These are phyloP conservation scores for Xiphophorus birchmanni DNA, from an alignment of 2,797 vertebrate species.

Conservation along the genomic window DNA sequence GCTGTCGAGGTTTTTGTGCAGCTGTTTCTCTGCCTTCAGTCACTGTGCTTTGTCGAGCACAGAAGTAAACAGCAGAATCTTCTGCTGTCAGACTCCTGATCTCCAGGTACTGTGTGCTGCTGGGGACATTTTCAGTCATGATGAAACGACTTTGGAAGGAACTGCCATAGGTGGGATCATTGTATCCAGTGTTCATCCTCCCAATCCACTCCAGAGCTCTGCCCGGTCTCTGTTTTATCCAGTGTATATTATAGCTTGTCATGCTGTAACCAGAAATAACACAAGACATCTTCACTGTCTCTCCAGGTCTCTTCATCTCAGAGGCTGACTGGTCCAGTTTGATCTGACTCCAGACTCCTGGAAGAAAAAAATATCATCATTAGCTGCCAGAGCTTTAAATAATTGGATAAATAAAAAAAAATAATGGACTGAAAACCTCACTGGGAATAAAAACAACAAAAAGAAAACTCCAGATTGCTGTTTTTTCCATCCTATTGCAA, in stretches of 20 bases:
- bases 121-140: background rate
- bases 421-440: background rate
- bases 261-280: background rate
- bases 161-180: background rate
- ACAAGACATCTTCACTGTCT: constrained; percentile 1
- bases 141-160: constrained; percentile 3
- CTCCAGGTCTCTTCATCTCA: background rate
- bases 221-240: background rate
- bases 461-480: background rate
- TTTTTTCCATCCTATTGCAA: background rate
- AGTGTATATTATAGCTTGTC: background rate
- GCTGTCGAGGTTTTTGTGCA: background rate
- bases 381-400: background rate
- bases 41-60: background rate
- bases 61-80: constrained; percentile 9
- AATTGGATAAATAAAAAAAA: background rate
- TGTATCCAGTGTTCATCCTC: background rate
- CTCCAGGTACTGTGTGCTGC: background rate
- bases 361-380: background rate
- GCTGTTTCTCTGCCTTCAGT: background rate
- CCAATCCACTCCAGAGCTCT: constrained; percentile 6
- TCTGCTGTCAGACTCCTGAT: background rate
- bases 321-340: background rate
- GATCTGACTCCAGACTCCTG: constrained; percentile 1
- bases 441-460: background rate